A percentile compares a stretch with the other conserved stretches of the same genome.
phyloP scores from a whole-genome alignment of 1,140 invertebrate genomes.

The Zaprionus ghesquierei region DNA sequence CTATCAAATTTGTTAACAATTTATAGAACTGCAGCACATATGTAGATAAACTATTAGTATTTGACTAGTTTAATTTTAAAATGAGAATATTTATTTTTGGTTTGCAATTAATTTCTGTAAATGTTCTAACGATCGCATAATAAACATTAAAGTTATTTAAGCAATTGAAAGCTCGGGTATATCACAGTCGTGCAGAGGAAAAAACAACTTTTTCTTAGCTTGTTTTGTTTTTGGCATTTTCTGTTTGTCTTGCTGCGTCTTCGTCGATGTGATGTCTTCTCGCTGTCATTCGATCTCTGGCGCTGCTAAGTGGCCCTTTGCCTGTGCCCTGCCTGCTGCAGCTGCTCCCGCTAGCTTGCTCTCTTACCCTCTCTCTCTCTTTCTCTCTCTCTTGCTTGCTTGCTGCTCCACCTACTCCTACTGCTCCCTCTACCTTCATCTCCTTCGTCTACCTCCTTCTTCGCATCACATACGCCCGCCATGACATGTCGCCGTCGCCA shows the following conservation, averaged over 20 bases:
- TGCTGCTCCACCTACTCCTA: neutral
- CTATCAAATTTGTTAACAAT: no score
- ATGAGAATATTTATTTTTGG: no score
- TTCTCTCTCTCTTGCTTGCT: neutral
- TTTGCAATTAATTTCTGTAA: no score
- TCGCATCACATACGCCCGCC: constrained; percentile 52
- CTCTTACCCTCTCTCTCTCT: neutral
- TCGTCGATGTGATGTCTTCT: constrained; percentile 50
- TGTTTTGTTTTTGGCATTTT: constrained; percentile 22
- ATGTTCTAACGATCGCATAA: no score
- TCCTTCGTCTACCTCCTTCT: constrained; percentile 9
- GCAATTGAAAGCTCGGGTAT: no score
- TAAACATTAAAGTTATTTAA: no score
- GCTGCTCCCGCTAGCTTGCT: neutral
- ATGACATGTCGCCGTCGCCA: constrained; percentile 58
- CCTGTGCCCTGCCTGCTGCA: neutral
- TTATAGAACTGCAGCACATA: no score
- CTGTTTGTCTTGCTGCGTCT: constrained; percentile 33
- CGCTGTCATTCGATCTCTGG: constrained; percentile 76
- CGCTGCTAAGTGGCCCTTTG: constrained; percentile 69
- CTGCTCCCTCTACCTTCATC: neutral
- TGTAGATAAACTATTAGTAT: no score
- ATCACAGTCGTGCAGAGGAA: no score
- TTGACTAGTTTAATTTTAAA: no score
- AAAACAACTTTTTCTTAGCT: constrained; percentile 9